phyloP scores from a whole-genome alignment of 1,140 invertebrate genomes.

The Saxidomus purpurata region DNA sequence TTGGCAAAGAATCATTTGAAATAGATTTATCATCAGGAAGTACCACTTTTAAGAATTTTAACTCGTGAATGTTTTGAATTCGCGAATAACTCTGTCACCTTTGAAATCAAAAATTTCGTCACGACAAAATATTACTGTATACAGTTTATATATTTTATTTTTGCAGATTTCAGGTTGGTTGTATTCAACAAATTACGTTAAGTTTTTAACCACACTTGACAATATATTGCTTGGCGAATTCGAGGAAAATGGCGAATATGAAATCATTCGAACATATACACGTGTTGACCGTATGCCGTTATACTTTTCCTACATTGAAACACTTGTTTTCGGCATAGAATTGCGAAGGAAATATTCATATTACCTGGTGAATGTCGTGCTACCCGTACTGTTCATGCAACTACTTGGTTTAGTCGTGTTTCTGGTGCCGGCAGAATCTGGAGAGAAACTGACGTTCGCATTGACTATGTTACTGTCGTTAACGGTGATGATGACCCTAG shows the following conservation, averaged over 20 bases:
- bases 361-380: conserved; percentile 88
- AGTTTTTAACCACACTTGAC: neutral
- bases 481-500: conserved; percentile 88
- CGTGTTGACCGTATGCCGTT: neutral
- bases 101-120: too few relatives aligned
- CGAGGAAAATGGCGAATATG: conserved; percentile 17
- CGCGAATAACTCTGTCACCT: too few relatives aligned
- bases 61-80: too few relatives aligned
- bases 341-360: conserved; percentile 78
- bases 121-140: too few relatives aligned
- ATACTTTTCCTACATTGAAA: neutral
- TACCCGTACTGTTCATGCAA: conserved; percentile 88
- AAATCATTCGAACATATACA: neutral
- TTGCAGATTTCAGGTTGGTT: conserved; percentile 27
- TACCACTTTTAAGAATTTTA: too few relatives aligned
- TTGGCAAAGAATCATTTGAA: too few relatives aligned
- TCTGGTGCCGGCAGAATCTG: conserved; percentile 88
- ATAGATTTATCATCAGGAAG: too few relatives aligned
- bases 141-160: too few relatives aligned
- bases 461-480: conserved; percentile 88
- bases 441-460: conserved; percentile 88
- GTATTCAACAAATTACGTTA: neutral
- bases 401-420: conserved; percentile 88
- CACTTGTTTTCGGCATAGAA: conserved; percentile 77
- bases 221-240: neutral